Base-by-base conservation (phyloP, 1,140 invertebrate species). In the Ganaspis sp. region DNA sequence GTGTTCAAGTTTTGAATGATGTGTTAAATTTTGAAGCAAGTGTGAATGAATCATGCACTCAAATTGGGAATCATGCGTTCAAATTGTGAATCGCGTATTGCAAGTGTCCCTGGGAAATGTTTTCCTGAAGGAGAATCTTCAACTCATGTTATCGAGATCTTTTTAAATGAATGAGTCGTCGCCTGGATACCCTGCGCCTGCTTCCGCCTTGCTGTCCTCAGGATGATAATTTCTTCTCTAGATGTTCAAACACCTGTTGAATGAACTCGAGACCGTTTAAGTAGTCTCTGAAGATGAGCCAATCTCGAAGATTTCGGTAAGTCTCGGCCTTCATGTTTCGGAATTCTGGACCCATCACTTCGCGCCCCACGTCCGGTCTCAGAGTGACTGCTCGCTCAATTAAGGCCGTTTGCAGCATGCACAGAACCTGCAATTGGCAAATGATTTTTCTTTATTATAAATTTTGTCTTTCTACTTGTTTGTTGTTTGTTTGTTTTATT, bases 281-380 rank as follows among this genome's bases (percentile, higher is more conserved):
- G 88, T 94, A 95, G 81, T 95, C 94, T 38, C 94, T 90, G 80
- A 94, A 92, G 76, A 95, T 94, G 34, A 95, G 45, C 92, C 93
- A 95, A 85, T 95, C 94, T 15, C 94, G 90, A 1, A 94, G 79
- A 74, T 92, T 91, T 15, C 93, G 86, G 12, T 84, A 83, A 0
- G 93, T 92, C 21, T 87, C 87, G 1, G 84, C 82, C 15, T 87
- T 82, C 75, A 93, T 85, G 15, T 88, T 86, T 12, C 93, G 90
- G 72, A 88, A 91, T 8, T 93, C 88, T 15, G 88, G 73, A 3
- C 86, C 80, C 94, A 95, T 95, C 21, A 92, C 89, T 34, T 93
- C 91, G 1, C 94, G 88, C 0, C 86, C 87, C 1, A 94, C 91
- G 80, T 94, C 92, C 0, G 83, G 74, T 1, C 91, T 86, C 9